phyloP scores from a whole-genome alignment of 2,888 invertebrate species.

The Plebejus argus region DNA sequence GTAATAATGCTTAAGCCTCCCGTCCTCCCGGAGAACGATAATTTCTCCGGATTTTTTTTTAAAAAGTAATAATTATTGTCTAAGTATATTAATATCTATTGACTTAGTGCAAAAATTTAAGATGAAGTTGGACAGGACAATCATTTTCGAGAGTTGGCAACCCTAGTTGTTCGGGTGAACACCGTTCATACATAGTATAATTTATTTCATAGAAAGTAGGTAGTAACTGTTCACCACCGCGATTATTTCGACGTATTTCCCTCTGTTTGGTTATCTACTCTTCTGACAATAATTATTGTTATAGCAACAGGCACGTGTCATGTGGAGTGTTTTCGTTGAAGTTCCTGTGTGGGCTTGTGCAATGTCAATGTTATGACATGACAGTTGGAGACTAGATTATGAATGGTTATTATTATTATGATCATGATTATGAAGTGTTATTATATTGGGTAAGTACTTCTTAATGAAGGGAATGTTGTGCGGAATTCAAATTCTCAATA shows the following conservation, averaged over 20 bases:
- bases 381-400: not conserved
- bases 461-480: not conserved
- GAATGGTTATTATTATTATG: not conserved
- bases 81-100: too few relatives aligned
- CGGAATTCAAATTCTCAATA: too few relatives aligned
- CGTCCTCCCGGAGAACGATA: too few relatives aligned
- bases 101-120: too few relatives aligned
- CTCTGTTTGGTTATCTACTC: not conserved
- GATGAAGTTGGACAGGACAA: too few relatives aligned
- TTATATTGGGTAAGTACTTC: not conserved
- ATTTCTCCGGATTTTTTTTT: too few relatives aligned
- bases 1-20: too few relatives aligned
- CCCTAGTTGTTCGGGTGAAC: too few relatives aligned
- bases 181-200: too few relatives aligned
- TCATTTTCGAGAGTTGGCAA: too few relatives aligned
- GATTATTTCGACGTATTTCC: not conserved
- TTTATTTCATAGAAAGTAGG: not conserved
- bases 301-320: constrained; percentile 68
- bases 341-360: constrained; percentile 31
- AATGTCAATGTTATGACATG: not conserved
- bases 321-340: constrained; percentile 67
- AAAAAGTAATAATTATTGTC: too few relatives aligned
- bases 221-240: not conserved
- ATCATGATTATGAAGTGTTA: not conserved
- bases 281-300: constrained; percentile 60